A percentile compares a stretch with the other conserved stretches of the same genome.
These are phyloP conservation scores for Meghimatium bilineatum DNA, from an alignment of 2,888 invertebrate species.

Conservation along the genomic window DNA sequence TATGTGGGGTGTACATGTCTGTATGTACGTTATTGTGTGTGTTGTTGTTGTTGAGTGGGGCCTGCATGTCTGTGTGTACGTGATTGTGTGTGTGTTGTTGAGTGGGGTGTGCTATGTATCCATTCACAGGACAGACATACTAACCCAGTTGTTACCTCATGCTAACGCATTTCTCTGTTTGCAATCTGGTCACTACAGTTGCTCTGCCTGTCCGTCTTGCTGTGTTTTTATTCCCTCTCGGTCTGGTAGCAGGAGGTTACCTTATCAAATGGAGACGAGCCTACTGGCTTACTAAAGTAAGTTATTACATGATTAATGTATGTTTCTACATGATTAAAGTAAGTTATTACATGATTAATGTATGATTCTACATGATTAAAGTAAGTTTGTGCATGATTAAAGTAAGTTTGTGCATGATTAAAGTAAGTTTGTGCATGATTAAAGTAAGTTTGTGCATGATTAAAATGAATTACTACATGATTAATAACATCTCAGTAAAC, in stretches of 20 bases:
- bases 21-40: background rate
- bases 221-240: constrained; percentile 67
- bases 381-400: background rate
- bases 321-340: background rate
- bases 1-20: too few species aligned
- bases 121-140: too few species aligned
- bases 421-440: background rate
- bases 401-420: background rate
- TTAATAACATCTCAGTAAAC: too few species aligned
- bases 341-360: background rate
- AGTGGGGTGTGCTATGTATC: background rate
- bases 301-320: background rate
- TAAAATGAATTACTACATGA: too few species aligned
- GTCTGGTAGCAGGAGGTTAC: constrained; percentile 65
- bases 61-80: background rate
- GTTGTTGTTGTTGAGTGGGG: background rate
- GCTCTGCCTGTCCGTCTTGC: constrained; percentile 69
- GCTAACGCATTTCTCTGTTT: background rate
- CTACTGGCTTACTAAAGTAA: constrained; percentile 56
- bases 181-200: constrained; percentile 54
- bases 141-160: too few species aligned
- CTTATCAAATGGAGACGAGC: constrained; percentile 64
- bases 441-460: background rate
- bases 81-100: background rate
- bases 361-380: background rate